These are phyloP conservation scores for Myopa tessellatipennis DNA, from an alignment of 2,888 invertebrate genomes.

Conservation along the genomic window DNA sequence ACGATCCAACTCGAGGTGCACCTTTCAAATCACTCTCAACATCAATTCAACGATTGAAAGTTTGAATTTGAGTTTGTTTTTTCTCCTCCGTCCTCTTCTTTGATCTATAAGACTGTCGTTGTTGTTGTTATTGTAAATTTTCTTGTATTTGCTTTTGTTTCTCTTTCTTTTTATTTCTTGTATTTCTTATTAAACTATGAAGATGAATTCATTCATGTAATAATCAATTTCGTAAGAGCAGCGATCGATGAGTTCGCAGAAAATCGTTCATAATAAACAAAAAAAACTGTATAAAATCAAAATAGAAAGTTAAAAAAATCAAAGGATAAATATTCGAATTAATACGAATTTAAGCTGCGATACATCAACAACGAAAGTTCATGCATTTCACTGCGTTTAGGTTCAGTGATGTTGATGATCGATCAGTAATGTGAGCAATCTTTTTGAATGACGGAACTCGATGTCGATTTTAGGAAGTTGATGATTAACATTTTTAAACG, in stretches of 20 bases:
- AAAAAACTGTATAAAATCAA: neutral
- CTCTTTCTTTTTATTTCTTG: neutral
- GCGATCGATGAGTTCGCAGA: neutral
- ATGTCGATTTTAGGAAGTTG: too few species aligned
- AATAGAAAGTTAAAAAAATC: neutral
- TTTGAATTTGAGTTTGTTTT: neutral
- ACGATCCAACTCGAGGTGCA: neutral
- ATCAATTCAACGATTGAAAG: slow-evolving; percentile 1
- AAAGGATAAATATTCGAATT: neutral
- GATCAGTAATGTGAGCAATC: too few species aligned
- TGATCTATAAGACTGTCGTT: neutral
- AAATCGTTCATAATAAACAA: neutral
- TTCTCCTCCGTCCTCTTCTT: neutral
- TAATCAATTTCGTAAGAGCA: neutral
- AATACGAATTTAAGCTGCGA: too few species aligned
- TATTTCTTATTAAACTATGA: neutral
- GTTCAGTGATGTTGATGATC: too few species aligned
- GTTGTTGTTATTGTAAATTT: neutral
- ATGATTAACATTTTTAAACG: too few species aligned
- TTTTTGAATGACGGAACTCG: too few species aligned
- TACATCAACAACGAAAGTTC: too few species aligned
- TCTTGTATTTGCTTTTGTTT: neutral
- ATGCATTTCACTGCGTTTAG: too few species aligned
- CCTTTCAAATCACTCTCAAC: neutral
- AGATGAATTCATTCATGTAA: neutral